Evolutionary conservation across 2,113 vertebrate genomes (phyloP).

Genomic region (Podarcis muralis): DNA sequence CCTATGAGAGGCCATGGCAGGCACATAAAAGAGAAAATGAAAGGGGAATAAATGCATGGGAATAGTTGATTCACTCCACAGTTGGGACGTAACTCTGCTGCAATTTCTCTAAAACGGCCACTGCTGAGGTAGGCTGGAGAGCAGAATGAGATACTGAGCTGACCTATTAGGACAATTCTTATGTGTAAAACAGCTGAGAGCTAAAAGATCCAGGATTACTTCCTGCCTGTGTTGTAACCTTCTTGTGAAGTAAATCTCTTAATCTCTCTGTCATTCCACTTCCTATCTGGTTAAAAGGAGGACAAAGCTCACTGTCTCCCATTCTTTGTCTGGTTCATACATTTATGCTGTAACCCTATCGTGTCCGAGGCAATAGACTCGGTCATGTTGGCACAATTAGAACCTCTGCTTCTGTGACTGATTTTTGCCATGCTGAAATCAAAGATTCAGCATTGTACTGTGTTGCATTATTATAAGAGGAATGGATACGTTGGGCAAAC

Average conservation of each 20-base stretch:
- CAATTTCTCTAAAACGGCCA: not conserved
- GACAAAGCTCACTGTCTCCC: constrained; percentile 20
- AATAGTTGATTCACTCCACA: not conserved
- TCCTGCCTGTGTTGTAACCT: constrained; percentile 22
- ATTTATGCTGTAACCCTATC: not conserved
- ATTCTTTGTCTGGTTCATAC: not conserved
- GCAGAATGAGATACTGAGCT: not conserved
- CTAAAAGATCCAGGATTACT: constrained; percentile 26
- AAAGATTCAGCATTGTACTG: not conserved
- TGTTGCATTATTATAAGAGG: no score
- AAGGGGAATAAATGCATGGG: not conserved
- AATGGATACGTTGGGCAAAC: no score
- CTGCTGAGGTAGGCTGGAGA: not conserved
- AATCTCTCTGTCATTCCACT: constrained; percentile 25
- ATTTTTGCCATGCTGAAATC: not conserved
- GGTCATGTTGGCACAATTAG: not conserved
- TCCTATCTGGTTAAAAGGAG: constrained; percentile 21
- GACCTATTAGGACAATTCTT: not conserved
- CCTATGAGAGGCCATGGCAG: not conserved
- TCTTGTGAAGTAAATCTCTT: constrained; percentile 22
- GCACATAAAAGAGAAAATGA: not conserved
- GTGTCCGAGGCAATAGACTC: not conserved
- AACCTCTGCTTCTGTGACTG: not conserved
- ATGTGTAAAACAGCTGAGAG: constrained; percentile 1
- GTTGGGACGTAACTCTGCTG: not conserved